Conservation (phyloP, 2,888 invertebrate genomes). For the Cecidostiba fungosa region DNA sequence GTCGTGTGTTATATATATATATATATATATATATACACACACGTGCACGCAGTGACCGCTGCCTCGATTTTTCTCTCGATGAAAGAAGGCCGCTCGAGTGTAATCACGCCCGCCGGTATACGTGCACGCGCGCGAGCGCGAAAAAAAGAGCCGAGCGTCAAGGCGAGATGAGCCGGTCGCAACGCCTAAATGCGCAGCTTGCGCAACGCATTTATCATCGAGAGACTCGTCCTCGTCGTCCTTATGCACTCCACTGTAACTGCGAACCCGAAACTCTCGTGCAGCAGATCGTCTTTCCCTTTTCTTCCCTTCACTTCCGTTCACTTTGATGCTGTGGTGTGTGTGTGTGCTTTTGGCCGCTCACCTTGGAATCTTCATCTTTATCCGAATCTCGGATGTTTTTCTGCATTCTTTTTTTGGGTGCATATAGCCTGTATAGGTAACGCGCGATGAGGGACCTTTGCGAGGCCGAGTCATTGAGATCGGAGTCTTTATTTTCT, state of each 20-base stretch:
- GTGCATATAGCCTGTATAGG: background rate
- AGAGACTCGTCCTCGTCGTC: slow-evolving; percentile 62
- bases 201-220: slow-evolving; percentile 48
- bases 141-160: slow-evolving; percentile 26
- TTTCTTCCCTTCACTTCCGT: slow-evolving; percentile 62
- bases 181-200: slow-evolving; percentile 29
- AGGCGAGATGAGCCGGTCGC: slow-evolving; percentile 58
- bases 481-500: slow-evolving; percentile 11
- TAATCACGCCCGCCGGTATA: slow-evolving; percentile 30
- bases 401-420: slow-evolving; percentile 11
- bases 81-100: slow-evolving; percentile 39
- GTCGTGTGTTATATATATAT: background rate
- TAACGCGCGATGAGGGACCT: background rate
- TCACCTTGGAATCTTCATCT: slow-evolving; percentile 53
- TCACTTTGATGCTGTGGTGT: slow-evolving; percentile 37
- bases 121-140: background rate
- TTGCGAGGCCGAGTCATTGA: slow-evolving; percentile 51
- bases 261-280: slow-evolving; percentile 40
- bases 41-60: background rate
- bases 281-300: slow-evolving; percentile 29
- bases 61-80: slow-evolving; percentile 38
- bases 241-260: slow-evolving; percentile 47
- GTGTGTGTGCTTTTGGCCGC: background rate
- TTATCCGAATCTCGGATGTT: slow-evolving; percentile 45
- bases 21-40: background rate